These are phyloP conservation scores for Ophion obscuratus DNA, from an alignment of 2,888 invertebrate species.

Conservation along the genomic window DNA sequence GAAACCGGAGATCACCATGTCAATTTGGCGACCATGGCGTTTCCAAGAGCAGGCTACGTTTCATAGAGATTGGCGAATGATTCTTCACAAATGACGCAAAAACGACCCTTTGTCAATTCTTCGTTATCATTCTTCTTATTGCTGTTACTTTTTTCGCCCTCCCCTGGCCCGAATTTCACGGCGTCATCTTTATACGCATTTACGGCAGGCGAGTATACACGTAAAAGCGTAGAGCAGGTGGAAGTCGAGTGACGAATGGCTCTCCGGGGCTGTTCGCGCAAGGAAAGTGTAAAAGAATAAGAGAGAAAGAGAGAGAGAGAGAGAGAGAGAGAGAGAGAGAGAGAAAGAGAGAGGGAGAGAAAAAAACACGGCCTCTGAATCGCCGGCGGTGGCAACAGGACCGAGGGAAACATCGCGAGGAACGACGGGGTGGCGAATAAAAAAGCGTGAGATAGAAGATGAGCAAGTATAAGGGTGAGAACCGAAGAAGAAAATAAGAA, in stretches of 20 bases:
- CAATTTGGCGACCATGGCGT: too few species aligned
- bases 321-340: too few species aligned
- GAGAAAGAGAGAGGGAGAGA: constrained; percentile 26
- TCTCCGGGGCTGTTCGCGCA: constrained; percentile 48
- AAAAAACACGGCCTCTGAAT: constrained; percentile 20
- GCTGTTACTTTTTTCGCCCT: constrained; percentile 2
- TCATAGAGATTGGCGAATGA: background rate
- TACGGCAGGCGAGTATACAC: constrained; percentile 30
- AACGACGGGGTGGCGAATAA: constrained; percentile 18
- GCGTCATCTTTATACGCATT: constrained; percentile 31
- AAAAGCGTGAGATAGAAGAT: constrained; percentile 26
- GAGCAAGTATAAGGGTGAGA: constrained; percentile 2
- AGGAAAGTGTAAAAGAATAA: constrained; percentile 46
- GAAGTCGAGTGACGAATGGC: constrained; percentile 61
- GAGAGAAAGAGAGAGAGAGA: constrained; percentile 6
- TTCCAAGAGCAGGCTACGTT: background rate
- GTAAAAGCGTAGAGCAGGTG: constrained; percentile 48
- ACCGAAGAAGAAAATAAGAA: constrained; percentile 48
- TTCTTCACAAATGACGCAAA: background rate
- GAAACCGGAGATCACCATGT: too few species aligned
- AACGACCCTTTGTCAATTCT: background rate
- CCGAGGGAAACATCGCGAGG: constrained; percentile 39
- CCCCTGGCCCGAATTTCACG: constrained; percentile 34
- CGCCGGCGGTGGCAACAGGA: constrained; percentile 36
- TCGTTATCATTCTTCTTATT: background rate